Percentiles rank a stretch among this genome's conserved stretches.
phyloP scores from a whole-genome alignment of 2,113 vertebrate genomes.

The Strigops habroptila region DNA sequence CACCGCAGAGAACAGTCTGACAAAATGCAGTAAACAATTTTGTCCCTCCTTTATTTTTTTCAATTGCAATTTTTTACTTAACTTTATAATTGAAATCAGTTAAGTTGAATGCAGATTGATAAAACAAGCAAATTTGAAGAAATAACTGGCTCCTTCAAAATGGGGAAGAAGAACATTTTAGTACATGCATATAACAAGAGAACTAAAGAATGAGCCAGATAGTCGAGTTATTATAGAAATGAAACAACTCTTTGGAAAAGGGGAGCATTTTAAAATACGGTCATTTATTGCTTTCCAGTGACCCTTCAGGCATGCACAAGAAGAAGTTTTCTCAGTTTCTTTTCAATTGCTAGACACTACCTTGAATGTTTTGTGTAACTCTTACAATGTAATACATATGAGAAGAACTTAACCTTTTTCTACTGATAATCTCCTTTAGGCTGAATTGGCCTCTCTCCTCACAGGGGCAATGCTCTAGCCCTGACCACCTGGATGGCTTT shows the following conservation, averaged over 20 bases:
- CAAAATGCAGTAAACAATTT: not conserved
- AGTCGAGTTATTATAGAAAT: not conserved
- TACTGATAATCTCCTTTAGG: not conserved
- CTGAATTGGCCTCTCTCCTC: not conserved
- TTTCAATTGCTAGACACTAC: not conserved
- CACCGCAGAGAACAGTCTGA: not conserved
- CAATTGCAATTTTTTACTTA: not conserved
- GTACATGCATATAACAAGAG: not conserved
- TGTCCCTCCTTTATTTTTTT: not conserved
- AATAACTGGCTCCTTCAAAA: not conserved
- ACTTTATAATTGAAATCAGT: not conserved
- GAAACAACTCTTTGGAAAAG: not conserved
- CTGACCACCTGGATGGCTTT: rapidly evolving
- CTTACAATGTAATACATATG: not conserved
- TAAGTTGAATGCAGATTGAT: not conserved
- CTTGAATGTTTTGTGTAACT: not conserved
- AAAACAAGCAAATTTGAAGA: not conserved
- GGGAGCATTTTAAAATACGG: not conserved
- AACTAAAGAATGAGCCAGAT: not conserved
- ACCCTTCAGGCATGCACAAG: not conserved
- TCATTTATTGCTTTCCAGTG: not conserved
- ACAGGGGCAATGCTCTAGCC: not conserved
- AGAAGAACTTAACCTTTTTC: not conserved
- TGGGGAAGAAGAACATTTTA: not conserved
- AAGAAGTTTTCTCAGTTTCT: not conserved